A percentile compares a stretch with the other conserved stretches of the same genome.
Evolutionary conservation across 1,140 invertebrate genomes (phyloP).

Genomic region (Halesus radiatus): DNA sequence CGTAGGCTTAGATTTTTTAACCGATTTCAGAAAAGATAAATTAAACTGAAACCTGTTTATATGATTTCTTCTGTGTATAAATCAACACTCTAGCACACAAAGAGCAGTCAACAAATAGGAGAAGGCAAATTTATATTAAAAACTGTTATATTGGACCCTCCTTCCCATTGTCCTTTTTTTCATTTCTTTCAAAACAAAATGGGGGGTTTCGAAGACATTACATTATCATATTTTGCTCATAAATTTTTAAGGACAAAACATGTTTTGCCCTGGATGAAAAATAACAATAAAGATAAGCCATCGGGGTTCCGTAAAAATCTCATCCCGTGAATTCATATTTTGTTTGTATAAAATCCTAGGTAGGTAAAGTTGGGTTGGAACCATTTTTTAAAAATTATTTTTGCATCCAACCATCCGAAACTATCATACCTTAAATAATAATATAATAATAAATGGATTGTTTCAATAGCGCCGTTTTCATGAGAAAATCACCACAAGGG

Average conservation of each 20-base stretch:
- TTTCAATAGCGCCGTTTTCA: no score
- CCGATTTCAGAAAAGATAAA: no score
- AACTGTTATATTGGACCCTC: neutral
- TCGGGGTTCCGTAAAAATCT: conserved; percentile 3
- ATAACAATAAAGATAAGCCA: conserved; percentile 29
- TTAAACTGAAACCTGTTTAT: no score
- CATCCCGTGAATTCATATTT: neutral
- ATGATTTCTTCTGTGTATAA: conserved; percentile 32
- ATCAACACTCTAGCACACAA: conserved; percentile 53
- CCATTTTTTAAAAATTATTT: no score
- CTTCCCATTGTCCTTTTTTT: neutral
- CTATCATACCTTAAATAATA: no score
- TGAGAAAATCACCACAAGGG: no score
- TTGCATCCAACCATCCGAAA: no score
- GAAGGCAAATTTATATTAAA: conserved; percentile 17
- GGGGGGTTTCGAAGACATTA: conserved; percentile 29
- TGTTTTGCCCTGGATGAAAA: conserved; percentile 21
- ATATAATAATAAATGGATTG: no score
- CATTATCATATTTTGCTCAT: conserved; percentile 54
- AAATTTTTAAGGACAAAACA: conserved; percentile 29
- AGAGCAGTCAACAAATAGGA: conserved; percentile 41
- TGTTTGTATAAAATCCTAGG: neutral
- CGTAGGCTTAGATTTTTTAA: no score
- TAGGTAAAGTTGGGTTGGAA: no score
- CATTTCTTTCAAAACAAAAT: conserved; percentile 27